Evolutionary conservation across 1,140 invertebrate species (phyloP).

Genomic region (Hyphantria cunea): DNA sequence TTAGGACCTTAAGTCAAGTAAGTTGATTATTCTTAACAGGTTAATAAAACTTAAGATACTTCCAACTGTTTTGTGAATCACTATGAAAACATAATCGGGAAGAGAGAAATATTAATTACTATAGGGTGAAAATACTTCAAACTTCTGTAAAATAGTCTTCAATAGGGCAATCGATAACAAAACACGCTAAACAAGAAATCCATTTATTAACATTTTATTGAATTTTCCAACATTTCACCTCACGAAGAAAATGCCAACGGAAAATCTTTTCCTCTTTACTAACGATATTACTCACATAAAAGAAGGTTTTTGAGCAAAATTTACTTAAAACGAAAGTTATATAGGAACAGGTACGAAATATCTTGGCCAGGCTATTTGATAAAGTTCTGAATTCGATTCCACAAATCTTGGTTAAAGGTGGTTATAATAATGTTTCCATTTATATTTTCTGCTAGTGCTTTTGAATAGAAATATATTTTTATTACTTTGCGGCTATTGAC

Average conservation of each 20-base stretch:
- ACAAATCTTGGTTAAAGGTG: not conserved
- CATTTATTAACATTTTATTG: slow-evolving; percentile 67
- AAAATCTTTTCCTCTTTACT: slow-evolving; percentile 42
- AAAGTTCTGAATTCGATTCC: not conserved
- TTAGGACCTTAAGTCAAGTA: too few species aligned
- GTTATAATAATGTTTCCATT: not conserved
- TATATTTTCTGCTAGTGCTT: not conserved
- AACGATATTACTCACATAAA: slow-evolving; percentile 43
- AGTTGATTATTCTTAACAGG: too few species aligned
- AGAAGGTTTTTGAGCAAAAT: slow-evolving; percentile 30
- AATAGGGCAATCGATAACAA: slow-evolving; percentile 49
- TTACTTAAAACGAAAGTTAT: slow-evolving; percentile 23
- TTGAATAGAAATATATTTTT: not conserved
- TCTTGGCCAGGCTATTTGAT: not conserved
- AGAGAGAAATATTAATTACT: too few species aligned
- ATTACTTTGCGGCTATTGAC: not conserved
- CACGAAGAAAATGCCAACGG: slow-evolving; percentile 35
- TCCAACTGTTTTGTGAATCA: too few species aligned
- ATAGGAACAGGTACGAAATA: not conserved
- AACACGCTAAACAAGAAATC: slow-evolving; percentile 52
- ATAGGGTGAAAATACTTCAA: too few species aligned
- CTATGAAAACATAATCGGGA: too few species aligned
- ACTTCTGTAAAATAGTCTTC: slow-evolving; percentile 7
- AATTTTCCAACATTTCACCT: slow-evolving; percentile 57
- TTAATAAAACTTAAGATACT: slow-evolving; percentile 3